Evolutionary conservation across 1,140 invertebrate species (phyloP).

Genomic region (Solenopsis invicta): DNA sequence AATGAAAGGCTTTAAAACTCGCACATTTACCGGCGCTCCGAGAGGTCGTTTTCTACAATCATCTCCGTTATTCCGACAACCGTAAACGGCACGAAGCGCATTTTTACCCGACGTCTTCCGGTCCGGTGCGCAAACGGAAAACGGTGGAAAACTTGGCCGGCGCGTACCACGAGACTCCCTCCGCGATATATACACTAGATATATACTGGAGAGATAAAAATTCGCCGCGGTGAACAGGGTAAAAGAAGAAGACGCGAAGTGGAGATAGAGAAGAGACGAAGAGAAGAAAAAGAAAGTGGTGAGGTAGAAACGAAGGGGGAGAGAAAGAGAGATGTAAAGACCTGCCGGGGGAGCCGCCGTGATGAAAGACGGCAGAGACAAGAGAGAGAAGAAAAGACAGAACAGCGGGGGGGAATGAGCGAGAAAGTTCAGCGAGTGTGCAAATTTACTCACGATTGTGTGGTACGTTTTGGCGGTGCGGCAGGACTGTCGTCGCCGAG

Average conservation of each 20-base stretch:
- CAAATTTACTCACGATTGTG: slow-evolving; percentile 86
- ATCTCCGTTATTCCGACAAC: neutral
- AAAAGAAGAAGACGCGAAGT: neutral
- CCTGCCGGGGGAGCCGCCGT: neutral
- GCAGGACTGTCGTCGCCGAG: slow-evolving; percentile 84
- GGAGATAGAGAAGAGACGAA: neutral
- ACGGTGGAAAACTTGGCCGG: slow-evolving; percentile 25
- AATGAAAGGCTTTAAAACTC: slow-evolving; percentile 28
- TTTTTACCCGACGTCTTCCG: slow-evolving; percentile 40
- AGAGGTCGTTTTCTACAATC: slow-evolving; percentile 3
- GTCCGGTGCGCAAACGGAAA: slow-evolving; percentile 15
- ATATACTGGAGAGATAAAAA: neutral
- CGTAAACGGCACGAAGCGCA: neutral
- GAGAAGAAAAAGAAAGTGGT: neutral
- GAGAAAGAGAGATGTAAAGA: slow-evolving; percentile 18
- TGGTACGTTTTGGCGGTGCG: slow-evolving; percentile 85
- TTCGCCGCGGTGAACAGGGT: neutral
- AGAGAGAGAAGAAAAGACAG: slow-evolving; percentile 24
- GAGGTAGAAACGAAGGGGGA: neutral
- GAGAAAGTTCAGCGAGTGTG: slow-evolving; percentile 66
- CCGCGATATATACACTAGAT: neutral
- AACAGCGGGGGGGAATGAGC: slow-evolving; percentile 14
- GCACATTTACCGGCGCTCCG: slow-evolving; percentile 3
- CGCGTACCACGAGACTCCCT: slow-evolving; percentile 44
- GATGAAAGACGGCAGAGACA: neutral